Evolutionary conservation across 2,797 vertebrate species (phyloP), one percentile per base, ranked within the genome.

Genomic region (Sebastes aleutianus): DNA sequence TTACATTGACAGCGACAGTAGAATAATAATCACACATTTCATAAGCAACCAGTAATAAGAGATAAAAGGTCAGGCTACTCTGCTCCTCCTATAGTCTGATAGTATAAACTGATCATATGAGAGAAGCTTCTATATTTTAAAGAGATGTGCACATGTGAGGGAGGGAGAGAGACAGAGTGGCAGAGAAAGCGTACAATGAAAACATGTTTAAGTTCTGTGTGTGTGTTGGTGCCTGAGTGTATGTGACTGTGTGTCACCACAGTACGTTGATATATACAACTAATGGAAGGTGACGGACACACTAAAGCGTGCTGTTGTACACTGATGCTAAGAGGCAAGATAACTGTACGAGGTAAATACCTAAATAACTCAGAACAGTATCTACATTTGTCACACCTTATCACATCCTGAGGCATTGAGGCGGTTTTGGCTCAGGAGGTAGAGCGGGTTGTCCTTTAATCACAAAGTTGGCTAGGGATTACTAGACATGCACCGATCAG

Each of bases 211-310:
- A 20, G 43, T 47, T 47, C 26, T 27, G 26, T 4, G 54, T 56
- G 54, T 56, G 54, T 58, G 57, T 3, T 0, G 79, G 74, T 78
- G 70, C 65, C 61, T 76, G 86, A 67, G 80, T 50, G 26, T 64
- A 32, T 82, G 73, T 62, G 66, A 69, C 26, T 73, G 61, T 74
- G 83, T 79, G 47, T 50, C 86, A 73, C 64, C 80, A 76, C 62
- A 67, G 64, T 47, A 36, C 83, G 77, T 70, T 85, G 85, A 87
- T 89, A 89, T 89, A 88, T 92, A 76, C 71, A 85, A 84, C 76
- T 94, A 94, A 95, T 93, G 84, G 87, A 80, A 94, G 90, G 80
- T 90, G 90, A 86, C 78, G 57, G 90, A 87, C 80, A 91, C 80
- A 87, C 85, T 88, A 86, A 91, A 85, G 84, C 76, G 58, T 70